Base-by-base conservation (phyloP, 2,888 invertebrate genomes). In the Agonum fuliginosum region DNA sequence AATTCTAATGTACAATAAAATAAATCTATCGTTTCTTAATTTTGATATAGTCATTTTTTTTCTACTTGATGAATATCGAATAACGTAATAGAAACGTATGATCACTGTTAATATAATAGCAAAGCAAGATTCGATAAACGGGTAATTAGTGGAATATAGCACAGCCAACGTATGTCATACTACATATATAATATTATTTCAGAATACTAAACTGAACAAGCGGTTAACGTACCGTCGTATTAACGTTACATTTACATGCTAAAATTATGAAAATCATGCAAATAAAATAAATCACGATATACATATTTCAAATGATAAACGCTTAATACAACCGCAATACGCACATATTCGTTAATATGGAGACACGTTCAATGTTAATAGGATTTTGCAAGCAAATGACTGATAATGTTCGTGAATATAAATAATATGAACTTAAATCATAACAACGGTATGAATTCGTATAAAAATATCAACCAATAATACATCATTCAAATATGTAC, bases 111-210 rank as follows among this genome's bases (percentile, higher is more conserved):
- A 41, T 65, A 74, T 74, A 51, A 75, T 20, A 48, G 67, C 75
- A 67, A 67, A 75, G 67, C 67, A 48, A 48, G 24, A 19, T 48
- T 65, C 30, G 34, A 65, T 19, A 2, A 58, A 24, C 17, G 74
- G 17, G 20, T 75, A 65, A 48, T 58, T 75, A 75, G 46, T 75
- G 67, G 48, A 75, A 65, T 75, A 65, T 75, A 65, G 67, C 65
- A 75, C 75, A 75, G 75, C 75, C 75, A 75, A 75, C 58, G 43
- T 75, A 75, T 75, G 65, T 75, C 65, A 73, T 43, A 73, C 74
- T 74, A 74, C 46, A 54, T 37, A 30, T 54, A 17, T 72, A 71
- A 37, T 54, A 72, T 12, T 41, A 27, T 65, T 34, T 51, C 22
- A 22, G 22, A 58, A n/a, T 14, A 46, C 46, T 46, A 27, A 65